Evolutionary conservation across 37 sponge, comb jelly and placozoan species (phyloP).

Genomic region (Tethya wilhelma): DNA sequence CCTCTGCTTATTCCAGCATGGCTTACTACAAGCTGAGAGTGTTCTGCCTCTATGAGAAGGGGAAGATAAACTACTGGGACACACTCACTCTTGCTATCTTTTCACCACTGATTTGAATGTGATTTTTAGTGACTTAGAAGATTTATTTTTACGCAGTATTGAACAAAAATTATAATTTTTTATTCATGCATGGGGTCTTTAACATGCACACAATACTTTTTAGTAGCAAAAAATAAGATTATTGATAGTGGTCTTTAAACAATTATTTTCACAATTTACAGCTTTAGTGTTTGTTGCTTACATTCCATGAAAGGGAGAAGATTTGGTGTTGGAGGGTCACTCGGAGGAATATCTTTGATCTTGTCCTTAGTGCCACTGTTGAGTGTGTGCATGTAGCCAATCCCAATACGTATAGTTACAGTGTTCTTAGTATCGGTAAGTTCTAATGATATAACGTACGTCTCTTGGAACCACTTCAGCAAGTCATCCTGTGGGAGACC

Average conservation of each 20-base stretch:
- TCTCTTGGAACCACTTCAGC: background rate
- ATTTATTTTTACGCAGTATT: background rate
- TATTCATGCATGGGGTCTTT: background rate
- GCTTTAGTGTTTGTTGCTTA: too few species aligned
- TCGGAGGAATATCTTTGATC: background rate
- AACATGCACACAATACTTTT: too few species aligned
- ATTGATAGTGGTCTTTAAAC: background rate
- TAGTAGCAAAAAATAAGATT: background rate
- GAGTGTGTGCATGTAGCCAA: too few species aligned
- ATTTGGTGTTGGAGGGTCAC: background rate
- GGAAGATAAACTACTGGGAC: background rate
- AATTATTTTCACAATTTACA: background rate
- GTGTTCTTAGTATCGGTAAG: background rate
- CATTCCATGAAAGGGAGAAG: background rate
- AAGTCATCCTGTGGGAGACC: background rate
- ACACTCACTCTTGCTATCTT: slow-evolving; percentile 19
- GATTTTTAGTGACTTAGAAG: background rate
- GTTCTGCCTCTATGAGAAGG: slow-evolving; percentile 34
- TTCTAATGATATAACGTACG: background rate
- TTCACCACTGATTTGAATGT: slow-evolving; percentile 14
- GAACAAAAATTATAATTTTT: too few species aligned
- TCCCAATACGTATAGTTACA: too few species aligned
- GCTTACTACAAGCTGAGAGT: background rate
- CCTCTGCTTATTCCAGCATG: slow-evolving; percentile 29
- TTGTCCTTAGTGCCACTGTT: background rate